Evolutionary conservation across 2,113 vertebrate genomes (phyloP), one percentile per base, ranked within the genome.

Genomic region (Heterotilapia buettikoferi): DNA sequence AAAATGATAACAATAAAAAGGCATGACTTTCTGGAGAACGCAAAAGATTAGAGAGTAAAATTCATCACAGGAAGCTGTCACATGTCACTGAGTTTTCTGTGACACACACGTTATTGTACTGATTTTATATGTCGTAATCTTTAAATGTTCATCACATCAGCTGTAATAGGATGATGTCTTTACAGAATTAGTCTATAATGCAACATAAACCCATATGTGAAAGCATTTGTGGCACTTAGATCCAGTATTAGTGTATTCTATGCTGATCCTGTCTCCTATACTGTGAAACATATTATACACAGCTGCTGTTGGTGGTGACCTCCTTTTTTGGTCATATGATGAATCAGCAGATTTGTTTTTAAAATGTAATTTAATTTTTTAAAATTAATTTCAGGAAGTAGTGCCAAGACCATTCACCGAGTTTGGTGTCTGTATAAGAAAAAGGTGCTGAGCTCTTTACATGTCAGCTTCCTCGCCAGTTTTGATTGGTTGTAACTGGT

Each of bases 341-440:
- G 14, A 61, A 18, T 33, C 59, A 3, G 3, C 9, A 19, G 29
- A 33, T 38, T 38, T 66, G 19, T 8, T 38, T 61, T 61, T 2
- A 1, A 31, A 2, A 61, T 18, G 0, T 18, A 2, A 61, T 36
- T 63, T 3, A 1, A 33, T 63, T 63, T 1, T 36, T 0, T 63
- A 0, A 31, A 59, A 66, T 66, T 36, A 36, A 73, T 45, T 24
- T 73, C 38, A 45, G 40, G 40, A 73, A 45, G 38, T 9, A 26
- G 68, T 45, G 21, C 68, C 38, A 18, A 1, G 1, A 45, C 8
- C 68, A 73, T 4, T 45, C 68, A 45, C 21, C 1, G 0, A 6
- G 9, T 73, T 45, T 18, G 21, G 8, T 18, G 40, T 73, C 21
- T 1, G 21, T 18, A 26, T 16, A 73, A 26, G 40, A 45, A 18